Conservation (phyloP, 1,140 invertebrate genomes). For the Aleiodes sp. region DNA sequence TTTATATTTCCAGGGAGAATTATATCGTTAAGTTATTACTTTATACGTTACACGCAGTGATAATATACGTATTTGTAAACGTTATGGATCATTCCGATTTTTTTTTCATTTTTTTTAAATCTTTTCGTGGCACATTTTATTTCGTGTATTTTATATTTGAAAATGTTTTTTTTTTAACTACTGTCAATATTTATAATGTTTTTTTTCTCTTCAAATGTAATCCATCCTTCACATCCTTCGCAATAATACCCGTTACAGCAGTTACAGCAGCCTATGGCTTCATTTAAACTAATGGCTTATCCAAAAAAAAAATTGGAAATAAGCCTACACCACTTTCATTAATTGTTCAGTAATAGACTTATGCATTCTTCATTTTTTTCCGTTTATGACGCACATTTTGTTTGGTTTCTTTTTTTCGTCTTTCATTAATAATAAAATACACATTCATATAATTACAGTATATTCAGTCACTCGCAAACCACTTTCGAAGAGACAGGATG, state of each 20-base stretch:
- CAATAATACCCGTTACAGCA: constrained; percentile 26
- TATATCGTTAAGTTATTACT: constrained; percentile 26
- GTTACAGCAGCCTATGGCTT: constrained; percentile 9
- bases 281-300: constrained; percentile 15
- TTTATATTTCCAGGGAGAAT: constrained; percentile 22
- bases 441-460: constrained; percentile 59
- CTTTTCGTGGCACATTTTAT: constrained; percentile 42
- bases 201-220: not conserved
- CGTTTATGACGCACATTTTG: constrained; percentile 36
- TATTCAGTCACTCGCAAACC: constrained; percentile 22
- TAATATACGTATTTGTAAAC: constrained; percentile 30
- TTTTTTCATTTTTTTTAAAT: no score
- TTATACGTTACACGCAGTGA: constrained; percentile 37
- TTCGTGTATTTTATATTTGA: constrained; percentile 23
- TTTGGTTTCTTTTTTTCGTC: constrained; percentile 16
- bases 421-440: constrained; percentile 60
- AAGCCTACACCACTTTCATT: constrained; percentile 26
- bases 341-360: constrained; percentile 42
- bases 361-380: constrained; percentile 34
- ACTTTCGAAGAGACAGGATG: constrained; percentile 23
- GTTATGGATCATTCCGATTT: constrained; percentile 32
- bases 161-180: not conserved
- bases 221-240: constrained; percentile 4
- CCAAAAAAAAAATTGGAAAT: not conserved
- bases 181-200: constrained; percentile 1